Evolutionary conservation across 1,140 invertebrate genomes (phyloP).

Genomic region (Hylyphantes graminicola): DNA sequence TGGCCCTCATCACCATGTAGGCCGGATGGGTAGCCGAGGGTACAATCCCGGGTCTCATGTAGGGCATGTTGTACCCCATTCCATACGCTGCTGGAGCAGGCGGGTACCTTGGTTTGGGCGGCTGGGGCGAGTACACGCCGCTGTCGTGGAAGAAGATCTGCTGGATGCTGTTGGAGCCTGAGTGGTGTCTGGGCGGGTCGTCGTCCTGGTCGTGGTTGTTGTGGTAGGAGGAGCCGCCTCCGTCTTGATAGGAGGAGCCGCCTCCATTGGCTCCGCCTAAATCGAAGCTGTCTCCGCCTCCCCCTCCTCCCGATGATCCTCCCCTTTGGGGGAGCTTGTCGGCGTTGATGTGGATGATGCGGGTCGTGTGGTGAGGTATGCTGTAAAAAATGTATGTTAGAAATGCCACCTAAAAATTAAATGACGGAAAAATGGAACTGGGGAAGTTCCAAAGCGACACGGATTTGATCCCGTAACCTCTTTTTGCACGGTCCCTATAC

Average conservation of each 20-base stretch:
- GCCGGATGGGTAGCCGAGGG: conserved; percentile 7
- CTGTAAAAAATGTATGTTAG: conserved; percentile 1
- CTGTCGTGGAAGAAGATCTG: conserved; percentile 35
- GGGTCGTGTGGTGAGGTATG: conserved; percentile 40
- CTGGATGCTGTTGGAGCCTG: background rate
- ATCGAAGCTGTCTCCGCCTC: background rate
- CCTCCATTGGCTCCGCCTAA: background rate
- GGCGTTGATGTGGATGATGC: conserved; percentile 55
- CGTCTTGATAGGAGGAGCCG: background rate
- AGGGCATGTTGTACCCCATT: conserved; percentile 5
- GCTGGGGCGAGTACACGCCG: background rate
- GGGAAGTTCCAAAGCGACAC: too few species aligned
- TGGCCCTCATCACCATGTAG: background rate
- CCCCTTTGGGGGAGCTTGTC: background rate
- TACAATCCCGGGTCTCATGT: background rate
- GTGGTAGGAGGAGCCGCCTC: too few species aligned
- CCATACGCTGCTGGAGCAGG: background rate
- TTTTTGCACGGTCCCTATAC: too few species aligned
- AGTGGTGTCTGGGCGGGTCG: too few species aligned
- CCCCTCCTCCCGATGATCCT: too few species aligned
- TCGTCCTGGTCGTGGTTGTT: conserved; percentile 8
- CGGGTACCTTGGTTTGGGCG: background rate
- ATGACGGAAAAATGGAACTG: too few species aligned
- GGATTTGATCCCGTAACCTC: too few species aligned
- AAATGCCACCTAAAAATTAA: background rate